Conservation (phyloP, 2,888 invertebrate species). For the Protonemura montana region DNA sequence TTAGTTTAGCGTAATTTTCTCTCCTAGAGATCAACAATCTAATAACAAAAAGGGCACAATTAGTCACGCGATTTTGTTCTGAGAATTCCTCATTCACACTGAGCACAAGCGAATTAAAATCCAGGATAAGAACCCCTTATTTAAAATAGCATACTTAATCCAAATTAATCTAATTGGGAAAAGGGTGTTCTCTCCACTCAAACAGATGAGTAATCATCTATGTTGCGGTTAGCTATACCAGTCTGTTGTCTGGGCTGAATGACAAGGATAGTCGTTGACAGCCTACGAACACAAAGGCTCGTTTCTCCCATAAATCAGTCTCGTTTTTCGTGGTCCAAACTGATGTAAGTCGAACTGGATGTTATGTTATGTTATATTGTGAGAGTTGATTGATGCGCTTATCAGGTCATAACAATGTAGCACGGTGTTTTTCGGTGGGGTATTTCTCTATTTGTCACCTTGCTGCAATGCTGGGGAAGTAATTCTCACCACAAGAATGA, state of each 20-base stretch:
- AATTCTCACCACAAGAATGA: background rate
- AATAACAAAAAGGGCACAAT: background rate
- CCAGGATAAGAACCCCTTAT: background rate
- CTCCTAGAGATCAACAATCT: background rate
- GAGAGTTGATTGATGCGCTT: background rate
- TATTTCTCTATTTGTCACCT: conserved; percentile 13
- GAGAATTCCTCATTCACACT: background rate
- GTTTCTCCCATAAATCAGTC: background rate
- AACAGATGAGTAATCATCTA: background rate
- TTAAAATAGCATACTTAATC: background rate
- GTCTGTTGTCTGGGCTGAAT: background rate
- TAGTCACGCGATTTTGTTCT: background rate
- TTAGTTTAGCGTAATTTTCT: background rate
- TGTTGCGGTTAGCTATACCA: background rate
- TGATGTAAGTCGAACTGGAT: background rate
- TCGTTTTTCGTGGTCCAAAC: background rate
- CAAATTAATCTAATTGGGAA: background rate
- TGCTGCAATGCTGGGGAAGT: background rate
- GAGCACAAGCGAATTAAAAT: background rate
- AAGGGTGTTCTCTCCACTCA: background rate
- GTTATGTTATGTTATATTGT: background rate
- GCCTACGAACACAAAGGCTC: conserved; percentile 7
- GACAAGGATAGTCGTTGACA: conserved; percentile 16
- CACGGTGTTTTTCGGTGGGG: background rate
- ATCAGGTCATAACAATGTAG: background rate